phyloP scores from a whole-genome alignment of 1,140 invertebrate genomes.

The Anagrus nilaparvatae region DNA sequence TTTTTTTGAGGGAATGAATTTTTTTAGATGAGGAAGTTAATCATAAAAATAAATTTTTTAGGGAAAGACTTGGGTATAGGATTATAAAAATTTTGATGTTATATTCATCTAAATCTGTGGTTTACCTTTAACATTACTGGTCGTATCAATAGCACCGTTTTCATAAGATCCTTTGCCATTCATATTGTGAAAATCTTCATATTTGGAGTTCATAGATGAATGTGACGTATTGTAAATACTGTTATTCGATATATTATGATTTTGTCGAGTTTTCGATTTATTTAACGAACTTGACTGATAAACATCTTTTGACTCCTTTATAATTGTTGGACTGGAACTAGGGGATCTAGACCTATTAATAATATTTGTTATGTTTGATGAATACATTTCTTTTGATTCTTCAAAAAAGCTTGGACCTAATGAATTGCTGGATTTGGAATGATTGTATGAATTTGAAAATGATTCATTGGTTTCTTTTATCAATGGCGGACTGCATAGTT shows the following conservation, averaged over 20 bases:
- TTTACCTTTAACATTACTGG: constrained; percentile 51
- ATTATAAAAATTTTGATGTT: no score
- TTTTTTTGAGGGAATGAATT: no score
- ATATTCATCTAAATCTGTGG: background rate
- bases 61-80: no score
- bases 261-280: constrained; percentile 32
- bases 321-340: constrained; percentile 26
- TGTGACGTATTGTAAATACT: constrained; percentile 18
- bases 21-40: no score
- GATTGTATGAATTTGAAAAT: constrained; percentile 30
- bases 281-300: constrained; percentile 32
- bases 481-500: constrained; percentile 35
- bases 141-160: constrained; percentile 50
- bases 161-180: constrained; percentile 25
- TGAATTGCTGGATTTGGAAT: constrained; percentile 31
- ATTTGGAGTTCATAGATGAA: constrained; percentile 26
- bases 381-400: constrained; percentile 33
- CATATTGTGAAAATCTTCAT: constrained; percentile 17
- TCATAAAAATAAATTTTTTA: constrained; percentile 3
- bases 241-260: no score
- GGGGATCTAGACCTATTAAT: constrained; percentile 31
- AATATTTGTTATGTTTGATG: constrained; percentile 24
- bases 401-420: constrained; percentile 32
- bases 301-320: constrained; percentile 35
- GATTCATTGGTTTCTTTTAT: constrained; percentile 34